Conservation (phyloP, 2,113 vertebrate genomes). For the Nestor notabilis region DNA sequence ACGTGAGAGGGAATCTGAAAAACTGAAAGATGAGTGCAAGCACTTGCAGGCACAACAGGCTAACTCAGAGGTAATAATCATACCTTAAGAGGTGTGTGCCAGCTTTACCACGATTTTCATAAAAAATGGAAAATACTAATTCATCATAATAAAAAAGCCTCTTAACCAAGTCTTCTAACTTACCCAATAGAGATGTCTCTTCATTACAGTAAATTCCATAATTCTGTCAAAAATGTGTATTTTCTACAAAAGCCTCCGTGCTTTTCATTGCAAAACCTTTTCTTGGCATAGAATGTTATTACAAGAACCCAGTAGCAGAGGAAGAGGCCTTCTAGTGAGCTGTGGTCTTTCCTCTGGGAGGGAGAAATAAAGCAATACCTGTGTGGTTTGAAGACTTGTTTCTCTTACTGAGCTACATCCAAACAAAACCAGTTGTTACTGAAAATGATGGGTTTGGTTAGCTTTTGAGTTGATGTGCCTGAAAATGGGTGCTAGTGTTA, state of each 20-base stretch:
- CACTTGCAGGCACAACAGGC: slow-evolving; percentile 85
- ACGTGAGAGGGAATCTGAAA: slow-evolving; percentile 90
- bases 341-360: neutral
- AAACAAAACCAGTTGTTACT: neutral
- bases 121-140: neutral
- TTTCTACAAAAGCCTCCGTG: neutral
- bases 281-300: neutral
- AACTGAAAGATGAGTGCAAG: slow-evolving; percentile 86
- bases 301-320: neutral
- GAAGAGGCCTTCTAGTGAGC: neutral
- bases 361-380: neutral
- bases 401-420: neutral
- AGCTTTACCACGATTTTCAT: neutral
- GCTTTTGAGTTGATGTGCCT: neutral
- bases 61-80: slow-evolving; percentile 85
- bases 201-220: neutral
- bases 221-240: neutral
- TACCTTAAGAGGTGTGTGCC: neutral
- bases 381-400: neutral
- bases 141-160: neutral
- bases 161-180: neutral
- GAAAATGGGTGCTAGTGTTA: neutral
- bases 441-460: neutral
- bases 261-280: neutral
- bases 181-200: neutral